Percentiles rank a stretch among this genome's conserved stretches.
phyloP scores from a whole-genome alignment of 2,797 vertebrate species.

The Oreochromis grahami region DNA sequence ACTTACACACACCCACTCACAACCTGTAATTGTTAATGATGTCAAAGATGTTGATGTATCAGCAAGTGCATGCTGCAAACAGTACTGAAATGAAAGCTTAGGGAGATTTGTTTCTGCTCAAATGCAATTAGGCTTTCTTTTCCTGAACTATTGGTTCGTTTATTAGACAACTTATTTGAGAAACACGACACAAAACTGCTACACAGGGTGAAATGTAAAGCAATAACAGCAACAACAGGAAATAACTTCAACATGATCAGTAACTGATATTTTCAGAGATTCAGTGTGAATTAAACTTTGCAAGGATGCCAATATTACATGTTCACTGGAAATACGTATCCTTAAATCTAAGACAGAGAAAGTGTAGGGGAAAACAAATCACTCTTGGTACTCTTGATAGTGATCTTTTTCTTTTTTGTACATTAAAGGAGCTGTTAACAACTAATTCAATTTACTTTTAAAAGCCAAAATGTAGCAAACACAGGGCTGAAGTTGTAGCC shows the following conservation, averaged over 20 bases:
- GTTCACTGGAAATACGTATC: neutral
- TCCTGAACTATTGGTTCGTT: neutral
- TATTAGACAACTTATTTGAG: neutral
- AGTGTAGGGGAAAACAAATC: accelerated
- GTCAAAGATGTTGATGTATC: neutral
- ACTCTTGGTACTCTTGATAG: neutral
- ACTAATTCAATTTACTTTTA: neutral
- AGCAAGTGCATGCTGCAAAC: neutral
- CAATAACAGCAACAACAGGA: neutral
- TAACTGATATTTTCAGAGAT: neutral
- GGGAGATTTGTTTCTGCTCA: neutral
- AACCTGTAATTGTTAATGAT: neutral
- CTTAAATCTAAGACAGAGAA: neutral
- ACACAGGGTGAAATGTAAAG: neutral
- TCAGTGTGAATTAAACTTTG: neutral
- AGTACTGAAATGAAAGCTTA: neutral
- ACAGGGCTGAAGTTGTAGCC: neutral
- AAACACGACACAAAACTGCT: neutral
- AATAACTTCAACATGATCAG: neutral
- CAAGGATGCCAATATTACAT: neutral
- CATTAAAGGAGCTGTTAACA: neutral
- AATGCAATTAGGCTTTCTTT: neutral
- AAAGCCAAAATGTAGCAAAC: neutral
- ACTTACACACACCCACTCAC: neutral
- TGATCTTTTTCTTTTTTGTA: neutral